phyloP scores from a whole-genome alignment of 2,888 invertebrate genomes.

The Acanthosepion lycidas region DNA sequence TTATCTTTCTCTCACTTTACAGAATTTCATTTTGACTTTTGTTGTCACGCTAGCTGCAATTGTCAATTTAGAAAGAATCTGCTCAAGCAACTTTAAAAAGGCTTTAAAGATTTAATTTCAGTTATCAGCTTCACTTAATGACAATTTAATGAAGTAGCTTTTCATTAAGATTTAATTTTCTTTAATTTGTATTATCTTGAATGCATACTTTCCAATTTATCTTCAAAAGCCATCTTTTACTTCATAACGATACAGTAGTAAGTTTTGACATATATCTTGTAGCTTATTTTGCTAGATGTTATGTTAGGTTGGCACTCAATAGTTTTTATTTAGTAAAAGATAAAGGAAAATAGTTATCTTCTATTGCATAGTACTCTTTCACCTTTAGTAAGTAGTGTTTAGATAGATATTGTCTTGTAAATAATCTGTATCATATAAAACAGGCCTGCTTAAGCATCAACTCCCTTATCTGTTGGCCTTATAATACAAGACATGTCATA shows the following conservation, averaged over 20 bases:
- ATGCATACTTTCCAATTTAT: background rate
- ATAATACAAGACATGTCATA: background rate
- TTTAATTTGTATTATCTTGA: background rate
- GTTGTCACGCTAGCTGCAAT: background rate
- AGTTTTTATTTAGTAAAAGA: background rate
- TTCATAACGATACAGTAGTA: background rate
- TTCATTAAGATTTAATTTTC: background rate
- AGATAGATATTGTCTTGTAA: background rate
- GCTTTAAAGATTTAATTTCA: background rate
- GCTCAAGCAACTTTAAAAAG: no score
- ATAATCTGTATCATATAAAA: background rate
- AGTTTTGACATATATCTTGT: background rate
- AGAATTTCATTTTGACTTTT: background rate
- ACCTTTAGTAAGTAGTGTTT: background rate
- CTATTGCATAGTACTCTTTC: background rate
- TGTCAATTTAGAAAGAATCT: background rate
- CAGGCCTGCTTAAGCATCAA: background rate
- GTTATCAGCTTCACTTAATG: background rate
- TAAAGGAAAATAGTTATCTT: background rate
- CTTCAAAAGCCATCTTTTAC: background rate
- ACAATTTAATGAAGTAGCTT: background rate
- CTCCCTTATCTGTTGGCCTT: background rate
- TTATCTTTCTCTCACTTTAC: no score
- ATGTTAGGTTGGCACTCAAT: background rate
- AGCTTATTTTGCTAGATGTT: background rate